Conservation (phyloP, 2,797 vertebrate species). For the Pseudochaenichthys georgianus region DNA sequence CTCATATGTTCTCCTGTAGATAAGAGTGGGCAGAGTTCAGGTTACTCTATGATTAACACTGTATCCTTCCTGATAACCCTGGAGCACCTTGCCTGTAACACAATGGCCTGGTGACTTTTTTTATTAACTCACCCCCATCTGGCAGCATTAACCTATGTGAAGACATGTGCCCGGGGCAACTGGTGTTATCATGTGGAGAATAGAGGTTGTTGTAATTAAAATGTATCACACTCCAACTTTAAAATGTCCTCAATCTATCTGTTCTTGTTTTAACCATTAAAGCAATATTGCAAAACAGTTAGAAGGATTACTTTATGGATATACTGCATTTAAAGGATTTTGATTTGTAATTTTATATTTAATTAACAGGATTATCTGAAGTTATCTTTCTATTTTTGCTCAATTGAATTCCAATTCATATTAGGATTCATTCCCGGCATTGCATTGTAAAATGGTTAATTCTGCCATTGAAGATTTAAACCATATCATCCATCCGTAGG, state of each 20-base stretch:
- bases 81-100: conserved; percentile 46
- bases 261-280: background rate
- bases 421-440: background rate
- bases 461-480: background rate
- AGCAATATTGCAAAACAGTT: background rate
- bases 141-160: conserved; percentile 47
- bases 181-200: conserved; percentile 9
- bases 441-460: background rate
- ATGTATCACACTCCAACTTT: background rate
- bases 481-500: no score
- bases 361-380: background rate
- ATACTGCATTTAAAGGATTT: background rate
- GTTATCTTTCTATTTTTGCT: background rate
- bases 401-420: background rate
- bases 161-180: conserved; percentile 29
- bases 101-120: conserved; percentile 42
- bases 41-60: conserved; percentile 78
- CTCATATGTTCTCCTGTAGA: conserved; percentile 79
- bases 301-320: background rate
- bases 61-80: conserved; percentile 77
- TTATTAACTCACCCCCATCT: conserved; percentile 59
- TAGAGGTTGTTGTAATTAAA: background rate
- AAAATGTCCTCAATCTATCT: background rate
- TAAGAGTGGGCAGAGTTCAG: conserved; percentile 74
- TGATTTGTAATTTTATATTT: background rate